phyloP scores from a whole-genome alignment of 1,140 invertebrate species.

The Aphelenchoides avenae region DNA sequence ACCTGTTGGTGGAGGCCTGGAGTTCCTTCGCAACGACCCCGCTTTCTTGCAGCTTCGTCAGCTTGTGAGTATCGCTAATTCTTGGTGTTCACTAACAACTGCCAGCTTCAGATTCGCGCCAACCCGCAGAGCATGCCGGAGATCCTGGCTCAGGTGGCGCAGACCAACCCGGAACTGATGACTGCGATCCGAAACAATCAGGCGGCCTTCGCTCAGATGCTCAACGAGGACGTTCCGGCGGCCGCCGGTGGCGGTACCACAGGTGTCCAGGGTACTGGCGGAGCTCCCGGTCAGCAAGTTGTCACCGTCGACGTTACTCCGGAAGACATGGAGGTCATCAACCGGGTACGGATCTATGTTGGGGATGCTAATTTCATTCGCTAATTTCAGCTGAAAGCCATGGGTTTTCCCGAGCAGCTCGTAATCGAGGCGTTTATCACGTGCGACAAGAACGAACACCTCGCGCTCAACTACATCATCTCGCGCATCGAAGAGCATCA shows the following conservation, averaged over 20 bases:
- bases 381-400: constrained; percentile 79
- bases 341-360: constrained; percentile 76
- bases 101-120: constrained; percentile 69
- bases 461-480: constrained; percentile 93
- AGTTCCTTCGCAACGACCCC: too few relatives aligned
- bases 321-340: constrained; percentile 93
- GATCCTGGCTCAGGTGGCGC: constrained; percentile 82
- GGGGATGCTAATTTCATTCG: too few relatives aligned
- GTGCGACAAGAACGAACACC: constrained; percentile 98
- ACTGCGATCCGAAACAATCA: constrained; percentile 66
- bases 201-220: constrained; percentile 87
- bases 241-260: constrained; percentile 46
- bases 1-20: not conserved
- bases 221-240: constrained; percentile 70
- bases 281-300: too few relatives aligned
- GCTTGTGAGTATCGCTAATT: too few relatives aligned
- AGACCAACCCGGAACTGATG: constrained; percentile 80
- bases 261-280: constrained; percentile 54
- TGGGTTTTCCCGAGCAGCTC: constrained; percentile 92
- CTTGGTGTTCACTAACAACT: too few relatives aligned
- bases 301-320: constrained; percentile 72
- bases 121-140: constrained; percentile 87
- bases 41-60: too few relatives aligned
- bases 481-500: constrained; percentile 66
- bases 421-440: constrained; percentile 97